Evolutionary conservation across 2,797 vertebrate species (phyloP).

Genomic region (Odontamblyopus lacepedii): DNA sequence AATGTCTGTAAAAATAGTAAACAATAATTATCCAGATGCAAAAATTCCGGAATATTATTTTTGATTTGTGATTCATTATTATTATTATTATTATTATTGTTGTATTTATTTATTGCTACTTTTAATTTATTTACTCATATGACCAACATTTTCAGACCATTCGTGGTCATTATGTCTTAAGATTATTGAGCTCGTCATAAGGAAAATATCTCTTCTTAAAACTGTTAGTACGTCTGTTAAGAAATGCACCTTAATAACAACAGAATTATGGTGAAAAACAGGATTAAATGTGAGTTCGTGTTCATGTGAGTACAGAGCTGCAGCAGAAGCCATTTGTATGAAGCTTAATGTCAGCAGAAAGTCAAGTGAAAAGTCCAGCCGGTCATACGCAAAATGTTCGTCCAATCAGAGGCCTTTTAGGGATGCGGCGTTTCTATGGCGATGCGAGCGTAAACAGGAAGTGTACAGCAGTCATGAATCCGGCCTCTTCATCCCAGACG

Average conservation of each 20-base stretch:
- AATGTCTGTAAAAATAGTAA: background rate
- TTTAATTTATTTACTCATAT: too few relatives aligned
- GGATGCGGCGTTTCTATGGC: too few relatives aligned
- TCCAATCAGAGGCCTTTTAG: background rate
- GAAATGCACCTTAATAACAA: too few relatives aligned
- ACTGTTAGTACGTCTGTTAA: too few relatives aligned
- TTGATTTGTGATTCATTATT: background rate
- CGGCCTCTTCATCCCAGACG: constrained; percentile 24
- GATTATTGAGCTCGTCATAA: background rate
- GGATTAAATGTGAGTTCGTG: background rate
- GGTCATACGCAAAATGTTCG: background rate
- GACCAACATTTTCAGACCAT: too few relatives aligned
- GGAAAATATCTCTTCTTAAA: background rate
- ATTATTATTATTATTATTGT: too few relatives aligned
- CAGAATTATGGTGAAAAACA: background rate
- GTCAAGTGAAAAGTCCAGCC: background rate
- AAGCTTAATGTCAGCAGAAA: background rate
- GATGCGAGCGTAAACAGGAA: constrained; percentile 25
- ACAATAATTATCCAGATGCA: background rate
- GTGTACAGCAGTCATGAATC: constrained; percentile 61
- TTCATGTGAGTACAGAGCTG: background rate
- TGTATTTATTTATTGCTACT: too few relatives aligned
- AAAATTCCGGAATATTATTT: background rate
- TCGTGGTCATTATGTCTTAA: background rate
- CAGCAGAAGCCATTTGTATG: background rate